Conservation (phyloP, 2,888 invertebrate genomes). For the Pristionchus japonicus region DNA sequence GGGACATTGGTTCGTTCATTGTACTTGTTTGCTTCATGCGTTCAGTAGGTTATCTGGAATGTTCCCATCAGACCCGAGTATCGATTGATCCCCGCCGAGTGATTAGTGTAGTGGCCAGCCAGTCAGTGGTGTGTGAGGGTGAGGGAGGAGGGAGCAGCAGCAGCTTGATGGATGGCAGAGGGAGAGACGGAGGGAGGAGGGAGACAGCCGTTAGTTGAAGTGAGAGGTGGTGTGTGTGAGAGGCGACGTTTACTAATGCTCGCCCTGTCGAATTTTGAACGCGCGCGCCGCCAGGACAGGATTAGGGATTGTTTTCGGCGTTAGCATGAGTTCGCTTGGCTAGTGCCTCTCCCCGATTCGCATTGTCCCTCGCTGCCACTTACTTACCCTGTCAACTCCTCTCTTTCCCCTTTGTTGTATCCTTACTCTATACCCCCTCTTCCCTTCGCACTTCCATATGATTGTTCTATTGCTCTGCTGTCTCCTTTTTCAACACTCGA, state of each 20-base stretch:
- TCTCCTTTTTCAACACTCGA: not conserved
- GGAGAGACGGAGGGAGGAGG: not conserved
- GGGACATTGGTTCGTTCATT: no score
- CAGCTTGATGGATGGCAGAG: constrained; percentile 35
- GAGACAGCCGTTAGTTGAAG: constrained; percentile 34
- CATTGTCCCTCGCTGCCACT: not conserved
- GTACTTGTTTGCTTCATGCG: no score
- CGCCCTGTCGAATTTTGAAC: constrained; percentile 17
- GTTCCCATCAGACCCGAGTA: no score
- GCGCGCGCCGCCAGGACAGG: not conserved
- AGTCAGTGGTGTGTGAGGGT: not conserved
- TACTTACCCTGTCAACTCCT: not conserved
- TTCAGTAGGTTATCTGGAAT: no score
- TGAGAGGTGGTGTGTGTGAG: not conserved
- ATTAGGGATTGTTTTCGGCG: not conserved
- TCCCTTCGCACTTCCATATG: constrained; percentile 5
- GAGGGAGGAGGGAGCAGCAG: constrained; percentile 35
- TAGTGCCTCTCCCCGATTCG: not conserved
- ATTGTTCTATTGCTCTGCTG: not conserved
- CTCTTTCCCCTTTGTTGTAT: not conserved
- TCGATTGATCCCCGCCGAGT: not conserved
- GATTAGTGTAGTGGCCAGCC: constrained; percentile 2
- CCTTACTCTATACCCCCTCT: no score
- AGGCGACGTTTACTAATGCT: not conserved
- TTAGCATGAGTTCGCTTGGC: not conserved